These are phyloP conservation scores for Crematogaster levior DNA, from an alignment of 2,888 invertebrate genomes.

Conservation along the genomic window DNA sequence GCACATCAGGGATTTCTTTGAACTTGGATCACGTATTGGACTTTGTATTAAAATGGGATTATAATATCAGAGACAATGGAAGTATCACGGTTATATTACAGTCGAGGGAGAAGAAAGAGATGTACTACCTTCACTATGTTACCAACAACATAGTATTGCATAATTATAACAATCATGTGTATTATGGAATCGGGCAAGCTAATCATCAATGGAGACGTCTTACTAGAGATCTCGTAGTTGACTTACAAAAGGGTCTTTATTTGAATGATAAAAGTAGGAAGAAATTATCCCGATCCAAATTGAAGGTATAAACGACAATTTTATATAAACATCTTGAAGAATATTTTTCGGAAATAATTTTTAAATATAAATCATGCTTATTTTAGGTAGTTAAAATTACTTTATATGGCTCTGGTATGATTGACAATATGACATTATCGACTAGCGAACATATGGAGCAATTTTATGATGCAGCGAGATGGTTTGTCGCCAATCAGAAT, in stretches of 20 bases:
- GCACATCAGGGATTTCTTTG: constrained; percentile 90
- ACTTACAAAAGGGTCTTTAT: constrained; percentile 95
- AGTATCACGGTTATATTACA: constrained; percentile 93
- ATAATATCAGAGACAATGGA: constrained; percentile 92
- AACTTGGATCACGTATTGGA: constrained; percentile 90
- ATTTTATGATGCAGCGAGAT: constrained; percentile 96
- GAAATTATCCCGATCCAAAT: constrained; percentile 90
- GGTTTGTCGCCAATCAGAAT: constrained; percentile 96
- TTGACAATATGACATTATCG: constrained; percentile 92
- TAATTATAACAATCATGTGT: constrained; percentile 91
- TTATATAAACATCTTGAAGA: not conserved
- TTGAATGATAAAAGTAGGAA: constrained; percentile 90
- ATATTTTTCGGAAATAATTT: not conserved
- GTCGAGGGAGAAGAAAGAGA: constrained; percentile 92
- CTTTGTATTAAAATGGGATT: constrained; percentile 91
- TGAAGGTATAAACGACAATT: constrained; percentile 86
- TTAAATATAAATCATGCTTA: not conserved
- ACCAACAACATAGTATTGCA: constrained; percentile 91
- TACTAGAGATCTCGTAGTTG: constrained; percentile 95
- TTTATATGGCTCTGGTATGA: constrained; percentile 90
- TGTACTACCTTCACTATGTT: constrained; percentile 93
- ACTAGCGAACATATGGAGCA: constrained; percentile 95
- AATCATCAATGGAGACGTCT: constrained; percentile 91
- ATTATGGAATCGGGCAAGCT: constrained; percentile 92
- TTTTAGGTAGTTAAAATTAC: constrained; percentile 88